phyloP scores from a whole-genome alignment of 2,888 invertebrate species.

The Andrena marginata region DNA sequence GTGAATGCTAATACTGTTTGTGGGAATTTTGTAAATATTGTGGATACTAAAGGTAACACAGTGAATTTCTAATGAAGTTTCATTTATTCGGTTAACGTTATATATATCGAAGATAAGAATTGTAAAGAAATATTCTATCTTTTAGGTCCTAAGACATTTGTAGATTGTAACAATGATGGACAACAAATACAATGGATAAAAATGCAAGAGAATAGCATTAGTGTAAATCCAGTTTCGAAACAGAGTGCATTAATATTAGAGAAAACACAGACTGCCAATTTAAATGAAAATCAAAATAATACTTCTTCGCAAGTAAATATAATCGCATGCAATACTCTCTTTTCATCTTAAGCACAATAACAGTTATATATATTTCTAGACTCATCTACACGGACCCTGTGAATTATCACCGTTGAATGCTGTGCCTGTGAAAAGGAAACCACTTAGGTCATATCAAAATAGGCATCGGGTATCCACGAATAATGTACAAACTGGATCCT shows the following conservation, averaged over 20 bases:
- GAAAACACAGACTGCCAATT: slow-evolving; percentile 69
- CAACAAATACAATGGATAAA: slow-evolving; percentile 80
- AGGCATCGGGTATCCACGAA: slow-evolving; percentile 61
- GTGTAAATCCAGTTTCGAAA: slow-evolving; percentile 73
- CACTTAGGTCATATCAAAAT: slow-evolving; percentile 64
- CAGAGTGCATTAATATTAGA: slow-evolving; percentile 72
- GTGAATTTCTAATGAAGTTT: not conserved
- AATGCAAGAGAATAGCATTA: slow-evolving; percentile 78
- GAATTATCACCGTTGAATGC: slow-evolving; percentile 51
- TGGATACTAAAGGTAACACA: slow-evolving; percentile 74
- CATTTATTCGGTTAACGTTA: not conserved
- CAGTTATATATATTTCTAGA: slow-evolving; percentile 38
- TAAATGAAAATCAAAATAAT: slow-evolving; percentile 76
- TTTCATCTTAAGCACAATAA: not conserved
- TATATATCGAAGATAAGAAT: not conserved
- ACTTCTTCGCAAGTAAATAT: slow-evolving; percentile 72
- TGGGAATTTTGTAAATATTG: slow-evolving; percentile 73
- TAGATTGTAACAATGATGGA: slow-evolving; percentile 68
- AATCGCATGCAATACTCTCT: not conserved
- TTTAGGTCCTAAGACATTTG: slow-evolving; percentile 65
- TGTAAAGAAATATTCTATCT: not conserved
- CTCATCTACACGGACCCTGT: slow-evolving; percentile 41
- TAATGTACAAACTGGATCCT: slow-evolving; percentile 51
- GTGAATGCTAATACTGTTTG: slow-evolving; percentile 73
- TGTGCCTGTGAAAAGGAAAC: slow-evolving; percentile 66